These are phyloP conservation scores for Sus cebifrons DNA, from an alignment of 2,797 vertebrate genomes.

Conservation along the genomic window DNA sequence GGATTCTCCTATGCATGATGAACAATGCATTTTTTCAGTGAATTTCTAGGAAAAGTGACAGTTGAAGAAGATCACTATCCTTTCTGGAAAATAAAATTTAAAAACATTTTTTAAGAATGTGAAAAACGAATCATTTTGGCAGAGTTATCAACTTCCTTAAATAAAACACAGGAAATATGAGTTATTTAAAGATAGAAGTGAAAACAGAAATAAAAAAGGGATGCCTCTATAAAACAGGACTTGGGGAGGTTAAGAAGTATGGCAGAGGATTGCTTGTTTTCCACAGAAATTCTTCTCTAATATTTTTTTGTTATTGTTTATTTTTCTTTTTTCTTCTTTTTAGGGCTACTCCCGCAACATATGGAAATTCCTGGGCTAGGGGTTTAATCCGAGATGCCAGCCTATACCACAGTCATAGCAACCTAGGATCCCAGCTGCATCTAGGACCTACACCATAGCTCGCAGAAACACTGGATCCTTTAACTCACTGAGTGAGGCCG, in stretches of 20 bases:
- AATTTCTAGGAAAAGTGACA: constrained; percentile 33
- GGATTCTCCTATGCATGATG: neutral
- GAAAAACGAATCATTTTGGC: constrained; percentile 46
- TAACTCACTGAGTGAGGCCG: too few relatives aligned
- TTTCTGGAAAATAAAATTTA: constrained; percentile 34
- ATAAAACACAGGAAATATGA: neutral
- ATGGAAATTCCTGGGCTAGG: too few relatives aligned
- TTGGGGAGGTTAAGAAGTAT: neutral
- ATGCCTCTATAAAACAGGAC: neutral
- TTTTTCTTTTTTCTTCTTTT: too few relatives aligned
- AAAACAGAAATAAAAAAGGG: constrained; percentile 12
- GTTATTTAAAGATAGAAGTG: neutral
- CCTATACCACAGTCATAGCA: too few relatives aligned
- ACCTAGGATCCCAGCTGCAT: too few relatives aligned
- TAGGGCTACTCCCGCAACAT: too few relatives aligned
- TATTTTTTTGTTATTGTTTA: neutral
- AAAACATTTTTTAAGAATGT: constrained; percentile 15
- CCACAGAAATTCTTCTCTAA: neutral
- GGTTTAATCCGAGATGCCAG: too few relatives aligned
- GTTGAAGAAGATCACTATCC: neutral
- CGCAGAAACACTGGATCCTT: too few relatives aligned
- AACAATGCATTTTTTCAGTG: neutral
- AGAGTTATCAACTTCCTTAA: neutral
- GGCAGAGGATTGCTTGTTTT: neutral
- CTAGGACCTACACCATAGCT: too few relatives aligned